Evolutionary conservation across 2,888 invertebrate species (phyloP), one percentile per base, ranked within the genome.

Genomic region (Cheilosia grossa): DNA sequence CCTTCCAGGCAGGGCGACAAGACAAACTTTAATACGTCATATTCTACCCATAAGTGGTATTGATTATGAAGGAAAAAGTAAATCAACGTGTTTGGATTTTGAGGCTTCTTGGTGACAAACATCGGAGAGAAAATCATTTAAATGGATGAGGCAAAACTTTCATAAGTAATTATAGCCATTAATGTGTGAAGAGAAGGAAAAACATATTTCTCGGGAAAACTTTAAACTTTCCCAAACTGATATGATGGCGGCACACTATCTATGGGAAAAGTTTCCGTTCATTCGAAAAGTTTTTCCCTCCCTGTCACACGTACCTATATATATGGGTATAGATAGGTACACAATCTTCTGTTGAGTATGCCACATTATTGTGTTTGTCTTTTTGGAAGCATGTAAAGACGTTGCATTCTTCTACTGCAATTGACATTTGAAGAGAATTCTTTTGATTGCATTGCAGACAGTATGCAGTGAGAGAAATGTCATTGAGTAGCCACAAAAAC

Each of bases 111-210:
- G 44, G 72, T 72, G 59, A 51, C 53, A 72, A 72, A 44, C 21
- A 27, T 21, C 61, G 44, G 61, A 54, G 77, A 53, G 63, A 69
- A 82, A 82, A 82, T 79, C 82, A 82, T 79, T 79, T 79, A 67
- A 27, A 53, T 64, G 9, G 44, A 49, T 27, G 30, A 51, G 67
- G 63, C 33, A n/a, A 44, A 66, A 59, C 66, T 73, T 80, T 80
- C 72, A 61, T 44, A 59, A 58, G 44, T 66, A 66, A 72, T 79
- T 66, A 66, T 53, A 53, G 59, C 21, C 40, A 69, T 47, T 56
- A 47, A 21, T 69, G 21, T 30, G 59, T 33, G 30, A n/a, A 17
- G 42, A 42, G 59, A 27, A 24, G 24, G 44, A 30, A 27, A 40
- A 47, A 47, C 44, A 15, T 47, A 47, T 47, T 63, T 63, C 30